Evolutionary conservation across 2,888 invertebrate genomes (phyloP), one percentile per base, ranked within the genome.

Genomic region (Timema podura): DNA sequence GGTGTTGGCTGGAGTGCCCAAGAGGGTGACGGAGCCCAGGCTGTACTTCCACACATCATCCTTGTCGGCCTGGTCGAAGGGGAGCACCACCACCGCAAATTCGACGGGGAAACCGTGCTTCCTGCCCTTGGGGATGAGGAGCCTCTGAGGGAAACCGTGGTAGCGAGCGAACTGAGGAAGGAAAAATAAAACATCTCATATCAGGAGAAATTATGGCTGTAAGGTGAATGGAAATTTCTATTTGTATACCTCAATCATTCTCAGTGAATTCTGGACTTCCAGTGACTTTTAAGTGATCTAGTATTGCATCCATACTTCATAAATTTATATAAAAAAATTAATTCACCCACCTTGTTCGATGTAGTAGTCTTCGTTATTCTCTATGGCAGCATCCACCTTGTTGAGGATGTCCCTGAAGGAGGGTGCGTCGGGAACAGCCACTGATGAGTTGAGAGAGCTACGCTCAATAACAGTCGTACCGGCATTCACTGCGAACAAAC

Each of bases 111-210:
- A 82, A 68, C 93, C 93, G 72, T 86, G 86, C 68, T 82, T 81
- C 74, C 80, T 86, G 78, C 93, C 93, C 76, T 83, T 89, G 64
- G 93, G 92, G 67, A 93, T 81, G 61, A 91, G 79, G 61, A 91
- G 83, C 75, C 91, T 88, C 46, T 86, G 83, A 5, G 92, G 92
- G 85, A 89, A 90, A 67, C 89, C 88, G 73, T 87, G 89, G 77
- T 88, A 83, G 65, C 83, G 82, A 77, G 59, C 70, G 68, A 44
- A 68, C 70, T 71, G 64, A 15, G 59, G 30, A 44, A 30, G 30
- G 30, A 30, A 2, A 30, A 30, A 30, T 30, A 30, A 30, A 30
- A 30, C 30, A 30, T 30, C 30, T 30, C n/a, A 30, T 30, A 30
- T 30, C 30, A 30, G 30, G 30, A 30, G 30, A 30, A 30, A 30